These are phyloP conservation scores for Loris lydekkerianus DNA, from an alignment of 2,797 vertebrate species.

Conservation along the genomic window DNA sequence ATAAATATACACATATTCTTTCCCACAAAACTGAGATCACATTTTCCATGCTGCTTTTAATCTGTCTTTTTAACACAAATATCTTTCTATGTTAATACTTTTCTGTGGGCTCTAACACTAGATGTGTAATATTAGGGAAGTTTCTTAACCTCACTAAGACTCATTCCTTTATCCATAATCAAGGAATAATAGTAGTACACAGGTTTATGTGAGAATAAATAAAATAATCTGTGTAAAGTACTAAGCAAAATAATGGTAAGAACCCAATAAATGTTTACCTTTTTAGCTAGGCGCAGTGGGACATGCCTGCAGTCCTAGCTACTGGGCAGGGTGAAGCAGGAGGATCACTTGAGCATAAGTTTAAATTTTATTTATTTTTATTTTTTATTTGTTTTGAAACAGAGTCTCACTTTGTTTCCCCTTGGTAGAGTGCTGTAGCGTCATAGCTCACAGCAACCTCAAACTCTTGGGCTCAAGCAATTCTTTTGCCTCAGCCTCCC, in stretches of 20 bases:
- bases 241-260: conserved; percentile 6
- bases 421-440: no score
- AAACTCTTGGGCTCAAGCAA: no score
- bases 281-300: neutral
- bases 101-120: neutral
- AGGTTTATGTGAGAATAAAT: conserved; percentile 11
- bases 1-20: neutral
- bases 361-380: no score
- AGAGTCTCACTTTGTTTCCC: no score
- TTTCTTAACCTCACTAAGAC: neutral
- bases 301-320: neutral
- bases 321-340: no score
- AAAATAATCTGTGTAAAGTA: conserved; percentile 26
- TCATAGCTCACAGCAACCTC: no score
- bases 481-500: no score
- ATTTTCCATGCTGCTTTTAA: neutral
- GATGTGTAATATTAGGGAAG: neutral
- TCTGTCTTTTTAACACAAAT: neutral
- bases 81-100: neutral
- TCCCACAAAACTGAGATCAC: conserved; percentile 16
- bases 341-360: neutral
- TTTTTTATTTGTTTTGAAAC: no score
- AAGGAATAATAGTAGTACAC: neutral
- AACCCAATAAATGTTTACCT: neutral
- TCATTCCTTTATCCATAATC: neutral